Conservation (phyloP, 1,140 invertebrate genomes). For the Anoplophora glabripennis region DNA sequence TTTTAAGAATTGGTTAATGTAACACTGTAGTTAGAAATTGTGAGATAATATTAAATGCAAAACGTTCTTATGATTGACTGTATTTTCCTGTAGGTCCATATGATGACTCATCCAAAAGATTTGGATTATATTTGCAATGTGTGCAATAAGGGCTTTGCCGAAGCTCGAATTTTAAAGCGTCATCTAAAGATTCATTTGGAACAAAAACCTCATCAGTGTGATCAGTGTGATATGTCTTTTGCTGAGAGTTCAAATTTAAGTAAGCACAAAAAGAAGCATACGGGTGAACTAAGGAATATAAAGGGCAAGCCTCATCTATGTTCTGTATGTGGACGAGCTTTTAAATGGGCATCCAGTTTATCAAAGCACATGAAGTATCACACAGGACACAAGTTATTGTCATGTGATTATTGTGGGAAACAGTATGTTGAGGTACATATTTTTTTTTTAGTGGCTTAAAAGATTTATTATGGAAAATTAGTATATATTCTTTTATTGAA, state of each 20-base stretch:
- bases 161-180: slow-evolving; percentile 50
- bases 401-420: slow-evolving; percentile 48
- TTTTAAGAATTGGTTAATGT: too few species aligned
- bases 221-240: slow-evolving; percentile 54
- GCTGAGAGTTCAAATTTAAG: slow-evolving; percentile 53
- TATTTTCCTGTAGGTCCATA: slow-evolving; percentile 41
- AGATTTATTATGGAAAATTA: slow-evolving; percentile 1
- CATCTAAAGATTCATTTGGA: slow-evolving; percentile 51
- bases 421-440: slow-evolving; percentile 49
- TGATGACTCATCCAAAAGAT: slow-evolving; percentile 47
- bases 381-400: slow-evolving; percentile 48
- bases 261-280: slow-evolving; percentile 54
- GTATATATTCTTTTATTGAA: slow-evolving; percentile 3
- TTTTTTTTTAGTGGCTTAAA: not conserved
- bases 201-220: slow-evolving; percentile 52
- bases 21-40: too few species aligned
- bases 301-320: slow-evolving; percentile 51
- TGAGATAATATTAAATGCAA: too few species aligned
- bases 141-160: slow-evolving; percentile 52
- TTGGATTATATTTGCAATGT: slow-evolving; percentile 49
- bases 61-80: not conserved
- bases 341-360: slow-evolving; percentile 51
- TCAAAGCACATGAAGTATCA: slow-evolving; percentile 53
- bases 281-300: slow-evolving; percentile 51
- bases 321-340: slow-evolving; percentile 50